These are phyloP conservation scores for Himalopsyche japonica DNA, from an alignment of 2,888 invertebrate species.

Conservation along the genomic window DNA sequence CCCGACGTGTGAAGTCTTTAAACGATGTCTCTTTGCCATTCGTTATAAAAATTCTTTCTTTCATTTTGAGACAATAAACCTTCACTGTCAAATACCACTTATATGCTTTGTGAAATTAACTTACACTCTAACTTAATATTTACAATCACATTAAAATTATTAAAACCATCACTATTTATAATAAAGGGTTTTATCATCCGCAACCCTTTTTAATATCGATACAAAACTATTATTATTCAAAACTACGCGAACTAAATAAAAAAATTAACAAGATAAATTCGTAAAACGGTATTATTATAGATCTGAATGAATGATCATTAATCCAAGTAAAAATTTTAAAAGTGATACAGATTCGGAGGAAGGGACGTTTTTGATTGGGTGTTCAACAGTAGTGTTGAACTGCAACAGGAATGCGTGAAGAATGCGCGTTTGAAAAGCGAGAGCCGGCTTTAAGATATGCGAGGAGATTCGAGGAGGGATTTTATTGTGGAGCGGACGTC, in stretches of 20 bases:
- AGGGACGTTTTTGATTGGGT: neutral
- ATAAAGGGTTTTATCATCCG: too few relatives aligned
- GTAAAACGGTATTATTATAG: too few relatives aligned
- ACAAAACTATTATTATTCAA: too few relatives aligned
- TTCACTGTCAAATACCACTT: neutral
- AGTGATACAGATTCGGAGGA: neutral
- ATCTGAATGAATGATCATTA: neutral
- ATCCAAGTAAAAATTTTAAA: neutral
- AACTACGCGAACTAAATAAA: too few relatives aligned
- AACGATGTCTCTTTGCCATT: neutral
- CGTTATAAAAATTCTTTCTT: neutral
- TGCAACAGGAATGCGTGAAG: neutral
- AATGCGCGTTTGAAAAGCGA: slow-evolving; percentile 2
- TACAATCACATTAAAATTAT: neutral
- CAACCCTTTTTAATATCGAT: too few relatives aligned
- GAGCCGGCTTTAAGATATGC: neutral
- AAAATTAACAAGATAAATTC: too few relatives aligned
- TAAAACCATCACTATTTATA: neutral
- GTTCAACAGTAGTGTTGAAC: neutral
- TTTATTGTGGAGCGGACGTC: slow-evolving; percentile 11
- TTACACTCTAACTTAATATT: neutral
- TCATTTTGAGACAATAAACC: neutral
- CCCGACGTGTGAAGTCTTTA: neutral
- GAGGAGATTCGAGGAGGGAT: neutral
- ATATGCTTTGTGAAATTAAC: neutral